Base-by-base conservation (phyloP, 2,113 vertebrate species). In the Antechinus stuartii region DNA sequence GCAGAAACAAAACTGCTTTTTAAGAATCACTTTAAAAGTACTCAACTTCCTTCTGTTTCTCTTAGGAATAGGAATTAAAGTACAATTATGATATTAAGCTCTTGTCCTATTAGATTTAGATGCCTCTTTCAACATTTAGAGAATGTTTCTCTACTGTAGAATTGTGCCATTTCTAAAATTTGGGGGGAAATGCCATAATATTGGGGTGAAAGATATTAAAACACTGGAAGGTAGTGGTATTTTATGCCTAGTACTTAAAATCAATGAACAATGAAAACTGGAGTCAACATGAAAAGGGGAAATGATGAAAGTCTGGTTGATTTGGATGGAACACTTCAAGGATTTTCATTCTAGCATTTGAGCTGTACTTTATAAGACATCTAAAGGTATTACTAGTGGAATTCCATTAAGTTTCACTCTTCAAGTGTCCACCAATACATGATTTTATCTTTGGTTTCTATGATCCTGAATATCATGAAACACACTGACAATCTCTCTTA, bases 41-140 rank as follows among this genome's bases (percentile, higher is more conserved):
- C n/a, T 96, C 55, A 90, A 24, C 61, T 57, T 91, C 8, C 57
- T 91, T 91, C 42, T 92, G 91, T 57, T 97, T 96, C 91, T 53
- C 94, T 54, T n/a, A 89, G 1, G 50, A 94, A 93, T 95, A 95
- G 95, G 92, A 96, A 96, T 95, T 94, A 91, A 91, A 50, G 47
- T 55, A 76, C 16, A 76, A 76, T 76, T 76, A 76, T 27, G 46
- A 49, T 90, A 26, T 91, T 89, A 61, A 11, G n/a, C 2, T 90
- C 89, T 53, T 55, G 57, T 91, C 25, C 24, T 22, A 91, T 23
- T 91, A 26, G 56, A 3, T 55, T 27, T 35, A 95, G 93, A 90
- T 42, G 7, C 9, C 22, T n/a, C 93, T 55, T 54, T 76, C 30
- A 76, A n/a, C 61, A n/a, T 76, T 76, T 76, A 76, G 61, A 76